Evolutionary conservation across 2,113 vertebrate genomes (phyloP), one percentile per base, ranked within the genome.

Genomic region (Astur gentilis): DNA sequence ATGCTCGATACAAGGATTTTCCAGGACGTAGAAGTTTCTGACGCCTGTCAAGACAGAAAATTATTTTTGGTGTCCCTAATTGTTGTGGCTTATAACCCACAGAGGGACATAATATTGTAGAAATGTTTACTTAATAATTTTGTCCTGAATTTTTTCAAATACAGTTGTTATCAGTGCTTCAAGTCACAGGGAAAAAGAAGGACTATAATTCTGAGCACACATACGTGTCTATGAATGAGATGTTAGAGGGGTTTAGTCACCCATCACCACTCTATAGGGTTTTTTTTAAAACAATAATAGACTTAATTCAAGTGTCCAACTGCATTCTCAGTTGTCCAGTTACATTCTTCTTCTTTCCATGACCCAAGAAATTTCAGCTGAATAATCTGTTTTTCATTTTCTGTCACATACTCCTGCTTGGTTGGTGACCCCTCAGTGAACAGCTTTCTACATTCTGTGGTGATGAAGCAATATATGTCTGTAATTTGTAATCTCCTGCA

Each of bases 11-110:
- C 25, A 96, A 96, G 70, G 97, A 97, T 67, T 97, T 88, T 76
- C 93, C 98, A 55, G 98, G 97, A 60, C 78, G 94, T 52, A 98
- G 95, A 71, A 94, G 88, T 94, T 98, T 99, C 97, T 99, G 99
- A 76, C 98, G 98, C 94, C 99, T 99, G 69, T 27, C 67, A 71
- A 95, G 60, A 97, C 3, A 75, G 38, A 96, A 64, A 52, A 84
- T 27, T 69, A 62, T 36, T 85, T 86, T 94, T 85, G 13, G 50
- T 71, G 10, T 87, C 79, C 50, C 11, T 83, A 76, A 11, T 38
- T 87, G 10, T 52, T 66, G 31, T 52, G 58, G 38, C 18, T 92
- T 81, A 6, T n/a, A 66, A 47, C 26, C 87, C 29, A 85, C 12
- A 88, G 42, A 60, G 19, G 34, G 32, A 57, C 23, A 66, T 10